These are phyloP conservation scores for Drosophila cracens DNA, from an alignment of 2,888 invertebrate species.

Conservation along the genomic window DNA sequence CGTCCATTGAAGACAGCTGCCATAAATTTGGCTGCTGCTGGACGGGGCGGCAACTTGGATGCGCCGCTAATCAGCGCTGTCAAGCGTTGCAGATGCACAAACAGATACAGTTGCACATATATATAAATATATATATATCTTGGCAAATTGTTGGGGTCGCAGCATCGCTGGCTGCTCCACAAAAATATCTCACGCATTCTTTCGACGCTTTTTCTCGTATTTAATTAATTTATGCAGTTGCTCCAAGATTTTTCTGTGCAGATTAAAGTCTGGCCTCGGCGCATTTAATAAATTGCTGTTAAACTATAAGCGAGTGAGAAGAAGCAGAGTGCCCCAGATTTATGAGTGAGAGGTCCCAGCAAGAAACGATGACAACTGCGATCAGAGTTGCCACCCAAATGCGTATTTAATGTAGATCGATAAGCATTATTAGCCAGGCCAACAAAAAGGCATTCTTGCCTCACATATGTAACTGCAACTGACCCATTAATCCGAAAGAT, in stretches of 20 bases:
- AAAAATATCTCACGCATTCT: slow-evolving; percentile 70
- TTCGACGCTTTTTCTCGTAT: slow-evolving; percentile 31
- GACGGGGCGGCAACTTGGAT: slow-evolving; percentile 19
- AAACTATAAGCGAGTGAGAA: slow-evolving; percentile 57
- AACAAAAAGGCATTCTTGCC: slow-evolving; percentile 25
- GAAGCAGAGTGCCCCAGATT: slow-evolving; percentile 21
- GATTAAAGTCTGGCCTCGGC: slow-evolving; percentile 59
- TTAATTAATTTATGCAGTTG: slow-evolving; percentile 77
- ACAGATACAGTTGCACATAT: slow-evolving; percentile 11
- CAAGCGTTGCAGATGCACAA: slow-evolving; percentile 43
- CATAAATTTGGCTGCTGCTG: slow-evolving; percentile 57
- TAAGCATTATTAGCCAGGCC: slow-evolving; percentile 42
- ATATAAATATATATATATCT: slow-evolving; percentile 2
- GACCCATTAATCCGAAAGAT: slow-evolving; percentile 72
- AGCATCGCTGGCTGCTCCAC: slow-evolving; percentile 26
- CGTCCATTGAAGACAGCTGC: slow-evolving; percentile 59
- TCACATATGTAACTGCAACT: slow-evolving; percentile 10
- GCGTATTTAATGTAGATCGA: slow-evolving; percentile 26
- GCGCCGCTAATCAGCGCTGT: slow-evolving; percentile 69
- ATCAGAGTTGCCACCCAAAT: slow-evolving; percentile 38
- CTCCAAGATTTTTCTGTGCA: slow-evolving; percentile 65
- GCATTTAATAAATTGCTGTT: slow-evolving; percentile 75
- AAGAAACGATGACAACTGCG: neutral
- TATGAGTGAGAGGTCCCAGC: slow-evolving; percentile 15
- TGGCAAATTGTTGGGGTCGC: slow-evolving; percentile 56